Conservation (phyloP, 2,888 invertebrate genomes). For the Eilema griseolum region DNA sequence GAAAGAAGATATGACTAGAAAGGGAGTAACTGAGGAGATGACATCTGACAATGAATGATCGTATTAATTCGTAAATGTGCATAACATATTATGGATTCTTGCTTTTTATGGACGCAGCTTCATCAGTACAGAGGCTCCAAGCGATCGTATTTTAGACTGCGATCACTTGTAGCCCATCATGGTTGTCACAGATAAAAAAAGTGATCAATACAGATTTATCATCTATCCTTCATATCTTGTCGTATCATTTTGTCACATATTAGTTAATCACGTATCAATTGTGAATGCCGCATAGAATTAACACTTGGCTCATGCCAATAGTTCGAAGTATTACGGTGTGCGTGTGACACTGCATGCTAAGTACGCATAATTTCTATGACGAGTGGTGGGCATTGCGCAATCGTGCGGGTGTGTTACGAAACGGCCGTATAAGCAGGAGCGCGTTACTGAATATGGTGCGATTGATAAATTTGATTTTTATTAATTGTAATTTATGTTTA, state of each 20-base stretch:
- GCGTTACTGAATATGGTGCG: slow-evolving; percentile 28
- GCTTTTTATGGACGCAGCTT: too few species aligned
- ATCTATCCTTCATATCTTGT: slow-evolving; percentile 7
- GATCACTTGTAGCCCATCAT: too few species aligned
- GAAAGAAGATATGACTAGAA: too few species aligned
- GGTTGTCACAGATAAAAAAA: too few species aligned
- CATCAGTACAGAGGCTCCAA: too few species aligned
- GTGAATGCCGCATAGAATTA: slow-evolving; percentile 49
- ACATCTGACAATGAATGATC: too few species aligned
- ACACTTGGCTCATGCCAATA: slow-evolving; percentile 50
- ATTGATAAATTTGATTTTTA: too few species aligned
- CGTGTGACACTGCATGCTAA: slow-evolving; percentile 71
- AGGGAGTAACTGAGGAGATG: too few species aligned
- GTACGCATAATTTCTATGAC: slow-evolving; percentile 60
- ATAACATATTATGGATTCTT: too few species aligned
- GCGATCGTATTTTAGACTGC: too few species aligned
- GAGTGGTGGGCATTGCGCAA: slow-evolving; percentile 60
- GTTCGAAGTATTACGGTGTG: slow-evolving; percentile 65
- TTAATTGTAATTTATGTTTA: background rate
- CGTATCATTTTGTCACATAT: slow-evolving; percentile 19
- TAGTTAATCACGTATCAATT: slow-evolving; percentile 23
- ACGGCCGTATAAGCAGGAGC: slow-evolving; percentile 33
- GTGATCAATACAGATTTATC: too few species aligned
- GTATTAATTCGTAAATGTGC: too few species aligned
- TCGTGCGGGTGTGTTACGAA: slow-evolving; percentile 45